Conservation (phyloP, 2,113 vertebrate species). For the Oceanites oceanicus region DNA sequence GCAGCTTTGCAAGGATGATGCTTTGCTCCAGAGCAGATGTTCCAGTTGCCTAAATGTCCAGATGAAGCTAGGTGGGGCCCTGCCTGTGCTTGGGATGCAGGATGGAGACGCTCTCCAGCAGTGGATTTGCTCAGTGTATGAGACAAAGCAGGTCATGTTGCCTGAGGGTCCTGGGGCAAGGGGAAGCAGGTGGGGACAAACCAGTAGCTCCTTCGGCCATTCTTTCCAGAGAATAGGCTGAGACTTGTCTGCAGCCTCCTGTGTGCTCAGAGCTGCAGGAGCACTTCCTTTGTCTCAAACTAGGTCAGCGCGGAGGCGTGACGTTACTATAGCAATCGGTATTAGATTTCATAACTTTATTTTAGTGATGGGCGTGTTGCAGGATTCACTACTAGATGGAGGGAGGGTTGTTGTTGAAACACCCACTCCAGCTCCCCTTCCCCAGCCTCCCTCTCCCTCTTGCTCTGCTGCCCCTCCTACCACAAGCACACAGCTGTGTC, state of each 20-base stretch:
- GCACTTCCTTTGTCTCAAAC: conserved; percentile 47
- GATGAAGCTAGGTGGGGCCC: not conserved
- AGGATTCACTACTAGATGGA: not conserved
- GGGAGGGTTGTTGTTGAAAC: not conserved
- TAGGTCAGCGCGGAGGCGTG: conserved; percentile 49
- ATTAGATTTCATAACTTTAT: conserved; percentile 43
- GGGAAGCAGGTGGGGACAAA: not conserved
- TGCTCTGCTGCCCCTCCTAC: not conserved
- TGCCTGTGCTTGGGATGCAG: not conserved
- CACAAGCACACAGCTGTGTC: rapidly evolving
- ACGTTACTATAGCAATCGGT: conserved; percentile 51
- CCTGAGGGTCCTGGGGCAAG: not conserved
- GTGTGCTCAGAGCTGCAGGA: not conserved
- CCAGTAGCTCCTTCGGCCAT: not conserved
- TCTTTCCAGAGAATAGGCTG: not conserved
- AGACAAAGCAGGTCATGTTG: not conserved
- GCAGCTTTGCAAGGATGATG: not conserved
- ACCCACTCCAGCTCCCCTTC: not conserved
- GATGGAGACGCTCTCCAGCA: not conserved
- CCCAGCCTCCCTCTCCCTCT: not conserved
- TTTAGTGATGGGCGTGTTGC: not conserved
- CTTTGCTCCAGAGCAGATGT: not conserved
- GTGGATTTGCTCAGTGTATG: not conserved
- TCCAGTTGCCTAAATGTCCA: not conserved
- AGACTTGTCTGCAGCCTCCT: not conserved